Evolutionary conservation across 2,888 invertebrate species (phyloP).

Genomic region (Lasioglossum lativentre): DNA sequence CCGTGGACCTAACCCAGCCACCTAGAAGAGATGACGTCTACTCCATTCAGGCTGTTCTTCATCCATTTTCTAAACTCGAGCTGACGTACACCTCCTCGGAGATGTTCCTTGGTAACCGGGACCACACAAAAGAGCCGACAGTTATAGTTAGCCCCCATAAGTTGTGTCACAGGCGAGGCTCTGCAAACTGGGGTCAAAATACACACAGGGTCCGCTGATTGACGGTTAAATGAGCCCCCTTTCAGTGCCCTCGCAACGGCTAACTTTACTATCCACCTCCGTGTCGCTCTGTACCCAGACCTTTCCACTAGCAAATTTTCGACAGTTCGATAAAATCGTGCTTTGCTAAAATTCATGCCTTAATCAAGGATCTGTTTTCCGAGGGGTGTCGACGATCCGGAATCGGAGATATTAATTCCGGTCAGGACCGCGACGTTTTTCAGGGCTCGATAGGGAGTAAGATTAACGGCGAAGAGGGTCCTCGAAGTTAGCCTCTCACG

Average conservation of each 20-base stretch:
- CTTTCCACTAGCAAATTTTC: background rate
- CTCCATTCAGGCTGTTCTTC: background rate
- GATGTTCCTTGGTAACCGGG: background rate
- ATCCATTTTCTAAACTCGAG: background rate
- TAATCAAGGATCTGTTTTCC: too few relatives aligned
- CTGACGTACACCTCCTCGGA: background rate
- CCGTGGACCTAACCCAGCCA: background rate
- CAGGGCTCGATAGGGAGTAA: background rate
- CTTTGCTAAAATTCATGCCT: too few relatives aligned
- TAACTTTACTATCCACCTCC: background rate
- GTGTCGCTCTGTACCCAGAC: too few relatives aligned
- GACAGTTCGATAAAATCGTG: too few relatives aligned
- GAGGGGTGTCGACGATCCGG: too few relatives aligned
- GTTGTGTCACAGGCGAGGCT: background rate
- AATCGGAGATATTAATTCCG: too few relatives aligned
- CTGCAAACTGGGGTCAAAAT: slow-evolving; percentile 1
- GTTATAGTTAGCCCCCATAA: background rate
- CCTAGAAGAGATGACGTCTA: background rate
- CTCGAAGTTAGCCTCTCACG: background rate
- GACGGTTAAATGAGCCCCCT: slow-evolving; percentile 5
- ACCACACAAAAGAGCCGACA: background rate
- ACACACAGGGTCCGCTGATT: background rate
- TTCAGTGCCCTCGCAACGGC: background rate
- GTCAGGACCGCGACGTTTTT: too few relatives aligned
- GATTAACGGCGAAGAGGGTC: background rate